Base-by-base conservation (phyloP, 2,797 vertebrate genomes). In the Typhlichthys eigenmanni region DNA sequence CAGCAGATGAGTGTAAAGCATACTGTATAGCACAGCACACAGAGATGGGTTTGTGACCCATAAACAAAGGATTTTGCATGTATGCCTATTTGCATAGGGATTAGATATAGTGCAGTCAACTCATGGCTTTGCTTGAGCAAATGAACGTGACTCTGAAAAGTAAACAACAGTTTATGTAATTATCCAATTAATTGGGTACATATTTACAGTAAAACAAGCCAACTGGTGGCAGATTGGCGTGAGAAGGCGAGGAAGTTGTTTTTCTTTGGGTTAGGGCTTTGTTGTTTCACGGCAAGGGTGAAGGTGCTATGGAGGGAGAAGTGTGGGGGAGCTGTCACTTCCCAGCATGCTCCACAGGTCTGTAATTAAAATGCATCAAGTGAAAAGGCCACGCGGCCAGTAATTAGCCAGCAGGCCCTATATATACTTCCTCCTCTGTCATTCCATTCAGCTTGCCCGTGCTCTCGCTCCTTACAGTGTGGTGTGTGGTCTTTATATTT, bases 341-440 rank as follows among this genome's bases (percentile, higher is more conserved):
- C 65, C 74, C 62, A 60, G 49, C 68, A 53, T 84, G 85, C 84
- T 24, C 66, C 70, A 87, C 85, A 85, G 75, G 88, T 91, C 89
- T 92, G 84, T 93, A 93, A 94, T 93, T 92, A 92, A 90, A 92
- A 86, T 76, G 78, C 69, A 61, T 76, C 66, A 74, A 81, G 81
- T 87, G 80, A 91, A 90, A 43, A 87, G 88, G 82, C 77, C 81
- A 88, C 66, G 57, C 75, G 89, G 87, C 86, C 85, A 88, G 84
- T 90, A 90, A 93, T 94, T 92, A 94, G 86, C 85, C 78, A 80
- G 79, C 74, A 70, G 49, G 50, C 72, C 61, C 75, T 29, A 61
- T 64, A 49, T 14, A 49, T 74, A 50, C 89, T 91, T 94, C 90
- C 89, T 85, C 64, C 24, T 66, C 58, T 9, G 56, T 87, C 83